Evolutionary conservation across 2,113 vertebrate genomes (phyloP), one percentile per base, ranked within the genome.

Genomic region (Motacilla tschutschensis): DNA sequence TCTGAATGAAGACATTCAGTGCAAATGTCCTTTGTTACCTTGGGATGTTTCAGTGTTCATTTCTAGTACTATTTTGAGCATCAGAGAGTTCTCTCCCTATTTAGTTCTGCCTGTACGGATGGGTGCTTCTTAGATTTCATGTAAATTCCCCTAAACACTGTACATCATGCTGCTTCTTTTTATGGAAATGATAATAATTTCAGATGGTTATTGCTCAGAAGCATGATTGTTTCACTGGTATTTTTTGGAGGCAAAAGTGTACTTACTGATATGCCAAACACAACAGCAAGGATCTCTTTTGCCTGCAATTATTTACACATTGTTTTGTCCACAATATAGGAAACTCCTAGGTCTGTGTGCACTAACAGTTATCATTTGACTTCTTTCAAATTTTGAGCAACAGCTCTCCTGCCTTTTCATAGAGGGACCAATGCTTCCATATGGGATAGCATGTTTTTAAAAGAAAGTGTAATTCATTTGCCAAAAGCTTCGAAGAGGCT

Each of bases 231-330:
- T 91, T 73, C 31, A 10, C 38, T 82, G 35, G 26, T 77, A 8
- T 16, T 67, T 53, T 58, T 48, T 74, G 41, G 29, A 75, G 77
- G 25, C 53, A 78, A 8, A 83, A 69, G 13, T 43, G 8, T 72
- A 41, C 66, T 87, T 78, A 63, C n/a, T 60, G 70, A 28, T 81
- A 20, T 16, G 29, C 38, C 66, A 64, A 78, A 63, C 85, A 40
- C 18, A 67, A 69, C 14, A 40, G 59, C 83, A 95, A 20, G 72
- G n/a, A 73, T 87, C 24, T 51, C 17, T 75, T 59, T 91, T 92
- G 74, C 47, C 91, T 85, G n/a, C 54, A 66, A n/a, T 92, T 92
- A 91, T 69, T 89, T 89, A 70, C 43, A 14, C 14, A 22, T 70
- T 57, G 17, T 40, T 78, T 72, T 38, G 12, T 71, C 17, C 6